Conservation (phyloP, 2,888 invertebrate species). For the Myopa testacea region DNA sequence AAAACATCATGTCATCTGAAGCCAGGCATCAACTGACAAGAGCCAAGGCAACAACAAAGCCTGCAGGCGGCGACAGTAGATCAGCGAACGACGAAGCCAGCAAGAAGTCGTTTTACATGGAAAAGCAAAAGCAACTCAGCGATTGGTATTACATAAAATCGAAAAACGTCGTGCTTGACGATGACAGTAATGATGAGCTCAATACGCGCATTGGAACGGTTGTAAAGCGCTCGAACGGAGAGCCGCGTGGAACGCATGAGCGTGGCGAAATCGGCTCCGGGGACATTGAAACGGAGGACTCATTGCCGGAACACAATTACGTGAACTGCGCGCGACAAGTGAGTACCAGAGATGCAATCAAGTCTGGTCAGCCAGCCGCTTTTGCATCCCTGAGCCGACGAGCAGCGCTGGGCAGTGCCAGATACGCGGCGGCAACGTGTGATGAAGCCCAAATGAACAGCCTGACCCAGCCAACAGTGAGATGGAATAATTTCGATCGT, state of each 20-base stretch:
- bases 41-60: slow-evolving; percentile 35
- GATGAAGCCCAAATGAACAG: background rate
- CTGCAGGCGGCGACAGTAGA: background rate
- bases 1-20: slow-evolving; percentile 14
- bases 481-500: slow-evolving; percentile 50
- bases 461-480: slow-evolving; percentile 39
- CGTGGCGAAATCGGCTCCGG: background rate
- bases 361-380: slow-evolving; percentile 38
- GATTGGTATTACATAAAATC: slow-evolving; percentile 57
- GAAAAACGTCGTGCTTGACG: slow-evolving; percentile 24
- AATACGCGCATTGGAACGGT: background rate
- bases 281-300: slow-evolving; percentile 6
- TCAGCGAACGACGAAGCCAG: slow-evolving; percentile 35
- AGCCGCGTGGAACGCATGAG: background rate
- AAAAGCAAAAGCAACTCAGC: slow-evolving; percentile 55
- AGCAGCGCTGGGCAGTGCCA: background rate
- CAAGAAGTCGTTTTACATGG: slow-evolving; percentile 49
- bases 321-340: slow-evolving; percentile 22
- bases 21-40: background rate
- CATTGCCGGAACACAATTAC: slow-evolving; percentile 26
- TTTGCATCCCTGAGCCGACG: background rate
- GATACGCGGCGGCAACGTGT: slow-evolving; percentile 39
- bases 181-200: background rate
- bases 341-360: slow-evolving; percentile 7
- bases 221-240: background rate